phyloP scores from a whole-genome alignment of 2,113 vertebrate genomes.

The Datnioides undecimradiatus region DNA sequence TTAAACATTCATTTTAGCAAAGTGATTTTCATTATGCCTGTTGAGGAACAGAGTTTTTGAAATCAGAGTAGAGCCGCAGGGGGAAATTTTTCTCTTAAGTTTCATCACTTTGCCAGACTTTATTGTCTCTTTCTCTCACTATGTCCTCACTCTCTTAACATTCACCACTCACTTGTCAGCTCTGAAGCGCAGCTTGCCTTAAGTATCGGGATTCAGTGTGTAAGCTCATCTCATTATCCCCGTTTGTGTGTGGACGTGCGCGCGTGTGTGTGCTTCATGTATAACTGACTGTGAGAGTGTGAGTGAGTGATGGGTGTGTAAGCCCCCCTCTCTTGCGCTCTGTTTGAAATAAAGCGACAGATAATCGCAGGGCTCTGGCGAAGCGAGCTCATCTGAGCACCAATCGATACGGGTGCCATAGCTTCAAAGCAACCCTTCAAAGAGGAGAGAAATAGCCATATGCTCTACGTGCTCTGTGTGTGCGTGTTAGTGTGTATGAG shows the following conservation, averaged over 20 bases:
- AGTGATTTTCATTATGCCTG: slow-evolving; percentile 34
- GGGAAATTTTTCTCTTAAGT: slow-evolving; percentile 64
- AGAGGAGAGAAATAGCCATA: slow-evolving; percentile 80
- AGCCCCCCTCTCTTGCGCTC: slow-evolving; percentile 75
- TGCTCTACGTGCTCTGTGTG: slow-evolving; percentile 61
- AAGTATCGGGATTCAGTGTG: slow-evolving; percentile 75
- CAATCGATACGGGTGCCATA: slow-evolving; percentile 81
- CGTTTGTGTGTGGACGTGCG: slow-evolving; percentile 48
- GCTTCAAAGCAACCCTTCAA: slow-evolving; percentile 84
- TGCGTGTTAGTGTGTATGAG: slow-evolving; percentile 1
- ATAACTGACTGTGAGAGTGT: slow-evolving; percentile 72
- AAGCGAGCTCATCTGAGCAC: slow-evolving; percentile 81
- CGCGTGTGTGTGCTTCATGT: slow-evolving; percentile 52
- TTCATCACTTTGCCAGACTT: slow-evolving; percentile 80
- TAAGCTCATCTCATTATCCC: slow-evolving; percentile 81
- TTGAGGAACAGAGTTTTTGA: slow-evolving; percentile 9
- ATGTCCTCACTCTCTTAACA: slow-evolving; percentile 73
- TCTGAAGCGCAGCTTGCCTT: slow-evolving; percentile 74
- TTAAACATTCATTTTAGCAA: slow-evolving; percentile 39
- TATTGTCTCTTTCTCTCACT: slow-evolving; percentile 62
- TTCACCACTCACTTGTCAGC: slow-evolving; percentile 75
- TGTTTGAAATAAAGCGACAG: slow-evolving; percentile 85
- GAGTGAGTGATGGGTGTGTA: slow-evolving; percentile 80
- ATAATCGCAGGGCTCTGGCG: slow-evolving; percentile 82
- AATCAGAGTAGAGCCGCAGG: slow-evolving; percentile 45